phyloP scores from a whole-genome alignment of 2,113 vertebrate genomes.

The Rhinogobius similis region DNA sequence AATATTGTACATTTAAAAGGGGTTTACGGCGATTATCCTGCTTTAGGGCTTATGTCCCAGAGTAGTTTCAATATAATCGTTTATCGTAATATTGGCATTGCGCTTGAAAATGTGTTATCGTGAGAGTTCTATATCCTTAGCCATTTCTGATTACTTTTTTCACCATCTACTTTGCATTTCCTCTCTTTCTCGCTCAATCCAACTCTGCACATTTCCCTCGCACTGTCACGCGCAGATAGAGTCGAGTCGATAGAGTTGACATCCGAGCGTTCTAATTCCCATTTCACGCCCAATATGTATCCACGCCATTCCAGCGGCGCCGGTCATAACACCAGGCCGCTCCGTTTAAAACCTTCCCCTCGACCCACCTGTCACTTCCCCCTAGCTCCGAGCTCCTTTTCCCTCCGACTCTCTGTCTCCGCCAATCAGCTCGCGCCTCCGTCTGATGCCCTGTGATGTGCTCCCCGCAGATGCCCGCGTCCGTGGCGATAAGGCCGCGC shows the following conservation, averaged over 20 bases:
- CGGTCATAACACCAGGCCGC: constrained; percentile 61
- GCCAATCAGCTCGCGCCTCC: constrained; percentile 61
- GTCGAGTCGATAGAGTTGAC: constrained; percentile 61
- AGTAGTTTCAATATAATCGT: no score
- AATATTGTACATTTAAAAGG: no score
- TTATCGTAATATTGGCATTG: no score
- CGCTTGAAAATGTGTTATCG: no score
- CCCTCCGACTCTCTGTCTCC: constrained; percentile 69
- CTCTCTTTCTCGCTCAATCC: not conserved
- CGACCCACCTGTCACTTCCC: constrained; percentile 60
- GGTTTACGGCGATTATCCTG: no score
- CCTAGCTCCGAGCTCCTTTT: constrained; percentile 59
- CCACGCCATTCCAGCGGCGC: constrained; percentile 48
- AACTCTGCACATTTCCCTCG: not conserved
- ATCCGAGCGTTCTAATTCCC: constrained; percentile 55
- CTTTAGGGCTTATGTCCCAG: no score
- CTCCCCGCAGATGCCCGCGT: constrained; percentile 70
- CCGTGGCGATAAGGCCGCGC: constrained; percentile 64
- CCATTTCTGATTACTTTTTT: no score
- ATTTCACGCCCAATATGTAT: constrained; percentile 69
- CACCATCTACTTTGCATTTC: not conserved
- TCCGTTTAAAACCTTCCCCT: constrained; percentile 57
- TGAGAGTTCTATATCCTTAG: no score
- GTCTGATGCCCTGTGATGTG: constrained; percentile 68
- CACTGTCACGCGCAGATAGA: not conserved